Conservation (phyloP, 2,797 vertebrate genomes). For the Amniataba percoides region DNA sequence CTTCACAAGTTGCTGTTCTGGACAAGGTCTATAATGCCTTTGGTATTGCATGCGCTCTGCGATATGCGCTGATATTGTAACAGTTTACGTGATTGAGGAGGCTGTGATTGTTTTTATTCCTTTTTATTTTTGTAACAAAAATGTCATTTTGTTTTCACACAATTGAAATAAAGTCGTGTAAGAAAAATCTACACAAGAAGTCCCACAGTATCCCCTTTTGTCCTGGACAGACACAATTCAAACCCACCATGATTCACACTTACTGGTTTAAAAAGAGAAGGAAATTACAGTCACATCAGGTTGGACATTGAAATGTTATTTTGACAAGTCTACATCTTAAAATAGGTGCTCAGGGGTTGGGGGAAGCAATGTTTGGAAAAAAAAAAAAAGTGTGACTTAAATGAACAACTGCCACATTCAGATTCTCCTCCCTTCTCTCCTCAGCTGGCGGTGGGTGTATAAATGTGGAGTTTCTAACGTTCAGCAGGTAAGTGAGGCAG, state of each 20-base stretch:
- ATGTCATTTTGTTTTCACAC: constrained; percentile 81
- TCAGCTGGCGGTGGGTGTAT: constrained; percentile 40
- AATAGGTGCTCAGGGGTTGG: constrained; percentile 42
- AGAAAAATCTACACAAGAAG: constrained; percentile 86
- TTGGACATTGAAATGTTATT: constrained; percentile 59
- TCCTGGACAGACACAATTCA: constrained; percentile 66
- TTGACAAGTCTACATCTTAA: constrained; percentile 63
- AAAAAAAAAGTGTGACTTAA: constrained; percentile 6
- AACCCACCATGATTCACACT: constrained; percentile 55
- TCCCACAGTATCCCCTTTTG: constrained; percentile 68
- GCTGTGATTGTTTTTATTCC: constrained; percentile 74
- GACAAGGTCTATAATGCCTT: constrained; percentile 47
- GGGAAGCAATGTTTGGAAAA: constrained; percentile 34
- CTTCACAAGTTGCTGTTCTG: constrained; percentile 30
- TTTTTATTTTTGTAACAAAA: constrained; percentile 88
- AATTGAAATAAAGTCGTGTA: constrained; percentile 87
- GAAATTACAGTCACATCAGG: constrained; percentile 56
- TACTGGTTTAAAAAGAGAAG: constrained; percentile 51
- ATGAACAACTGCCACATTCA: constrained; percentile 50
- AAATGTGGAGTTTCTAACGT: constrained; percentile 59
- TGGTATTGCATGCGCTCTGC: constrained; percentile 75
- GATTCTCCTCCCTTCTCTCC: constrained; percentile 37
- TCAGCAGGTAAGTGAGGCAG: constrained; percentile 70
- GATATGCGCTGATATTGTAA: constrained; percentile 45
- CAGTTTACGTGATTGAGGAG: constrained; percentile 65